A percentile compares a stretch with the other conserved stretches of the same genome.
phyloP scores from a whole-genome alignment of 2,113 vertebrate genomes.

The Sterna hirundo region DNA sequence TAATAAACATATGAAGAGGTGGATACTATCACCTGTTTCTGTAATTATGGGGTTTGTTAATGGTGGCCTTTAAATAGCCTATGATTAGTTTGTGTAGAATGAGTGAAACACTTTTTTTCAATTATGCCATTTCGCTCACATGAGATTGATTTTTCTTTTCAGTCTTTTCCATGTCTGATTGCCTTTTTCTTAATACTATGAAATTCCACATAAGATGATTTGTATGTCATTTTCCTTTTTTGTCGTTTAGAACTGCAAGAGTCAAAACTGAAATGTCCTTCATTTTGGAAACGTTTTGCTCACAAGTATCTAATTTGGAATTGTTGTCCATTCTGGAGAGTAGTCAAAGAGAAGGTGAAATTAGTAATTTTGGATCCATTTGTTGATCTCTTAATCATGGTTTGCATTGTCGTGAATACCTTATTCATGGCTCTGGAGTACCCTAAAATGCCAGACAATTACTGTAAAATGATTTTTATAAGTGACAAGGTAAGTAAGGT shows the following conservation, averaged over 20 bases:
- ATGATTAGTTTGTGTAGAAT: not conserved
- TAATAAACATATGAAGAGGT: not conserved
- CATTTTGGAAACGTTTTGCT: conserved; percentile 79
- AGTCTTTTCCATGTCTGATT: not conserved
- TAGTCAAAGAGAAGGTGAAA: conserved; percentile 81
- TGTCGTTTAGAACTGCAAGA: conserved; percentile 83
- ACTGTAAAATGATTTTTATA: conserved; percentile 71
- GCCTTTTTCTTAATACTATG: not conserved
- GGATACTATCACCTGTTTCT: not conserved
- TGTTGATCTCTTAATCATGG: conserved; percentile 86
- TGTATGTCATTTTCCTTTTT: not conserved
- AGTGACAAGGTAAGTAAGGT: conserved; percentile 83
- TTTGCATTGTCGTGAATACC: conserved; percentile 93
- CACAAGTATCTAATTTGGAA: conserved; percentile 88
- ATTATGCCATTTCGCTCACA: not conserved
- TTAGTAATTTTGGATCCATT: conserved; percentile 88
- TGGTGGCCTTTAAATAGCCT: not conserved
- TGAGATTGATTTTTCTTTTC: not conserved
- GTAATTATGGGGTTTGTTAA: not conserved
- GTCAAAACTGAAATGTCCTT: conserved; percentile 81
- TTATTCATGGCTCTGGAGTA: conserved; percentile 92
- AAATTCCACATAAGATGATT: not conserved
- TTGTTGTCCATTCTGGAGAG: conserved; percentile 83
- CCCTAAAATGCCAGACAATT: conserved; percentile 61
- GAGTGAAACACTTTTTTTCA: not conserved